Evolutionary conservation across 2,888 invertebrate genomes (phyloP).

Genomic region (Lithophane leautieri): DNA sequence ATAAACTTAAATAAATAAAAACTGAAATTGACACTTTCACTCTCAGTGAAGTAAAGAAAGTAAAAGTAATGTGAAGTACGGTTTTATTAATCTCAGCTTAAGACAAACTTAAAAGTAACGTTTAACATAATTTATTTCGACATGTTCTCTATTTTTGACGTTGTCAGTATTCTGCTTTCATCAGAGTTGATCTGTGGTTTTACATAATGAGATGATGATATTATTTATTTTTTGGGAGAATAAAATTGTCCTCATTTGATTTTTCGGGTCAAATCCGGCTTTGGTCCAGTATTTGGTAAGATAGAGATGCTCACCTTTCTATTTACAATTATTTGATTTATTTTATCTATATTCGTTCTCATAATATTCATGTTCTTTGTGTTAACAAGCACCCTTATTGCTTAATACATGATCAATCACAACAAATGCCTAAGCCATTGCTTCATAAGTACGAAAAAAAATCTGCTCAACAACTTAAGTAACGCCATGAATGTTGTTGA

Average conservation of each 20-base stretch:
- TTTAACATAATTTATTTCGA: conserved; percentile 42
- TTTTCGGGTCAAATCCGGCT: background rate
- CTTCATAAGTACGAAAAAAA: no score
- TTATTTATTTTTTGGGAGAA: conserved; percentile 6
- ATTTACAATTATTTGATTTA: background rate
- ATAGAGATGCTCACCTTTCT: background rate
- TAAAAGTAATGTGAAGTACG: conserved; percentile 46
- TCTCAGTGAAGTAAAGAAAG: conserved; percentile 49
- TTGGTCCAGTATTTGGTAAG: background rate
- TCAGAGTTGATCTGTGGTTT: conserved; percentile 33
- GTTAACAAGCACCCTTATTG: background rate
- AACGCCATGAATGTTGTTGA: no score
- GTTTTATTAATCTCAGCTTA: conserved; percentile 56
- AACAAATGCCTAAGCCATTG: no score
- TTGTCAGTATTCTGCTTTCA: conserved; percentile 46
- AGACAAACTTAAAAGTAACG: conserved; percentile 9
- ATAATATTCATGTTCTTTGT: background rate
- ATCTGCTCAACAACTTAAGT: no score
- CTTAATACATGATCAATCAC: no score
- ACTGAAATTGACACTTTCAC: conserved; percentile 47
- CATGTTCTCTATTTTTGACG: conserved; percentile 8
- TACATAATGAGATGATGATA: conserved; percentile 17
- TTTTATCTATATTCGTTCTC: background rate
- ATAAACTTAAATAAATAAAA: conserved; percentile 32
- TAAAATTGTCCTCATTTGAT: background rate